Evolutionary conservation across 2,888 invertebrate species (phyloP).

Genomic region (Aradus depressus): DNA sequence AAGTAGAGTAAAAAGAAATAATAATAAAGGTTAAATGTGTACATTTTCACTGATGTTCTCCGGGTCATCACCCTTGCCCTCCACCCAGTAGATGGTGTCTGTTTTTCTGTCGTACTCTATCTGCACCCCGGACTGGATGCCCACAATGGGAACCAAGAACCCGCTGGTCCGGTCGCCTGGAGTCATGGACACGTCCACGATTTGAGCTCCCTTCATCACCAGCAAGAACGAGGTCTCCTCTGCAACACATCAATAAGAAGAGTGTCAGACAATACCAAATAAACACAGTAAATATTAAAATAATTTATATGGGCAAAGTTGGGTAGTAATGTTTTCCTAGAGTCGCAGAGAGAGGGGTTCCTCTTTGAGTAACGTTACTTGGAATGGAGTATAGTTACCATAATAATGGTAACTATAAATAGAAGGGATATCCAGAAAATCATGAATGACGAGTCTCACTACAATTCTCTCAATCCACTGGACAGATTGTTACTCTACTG

Average conservation of each 20-base stretch:
- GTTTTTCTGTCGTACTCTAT: conserved; percentile 85
- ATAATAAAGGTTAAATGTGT: conserved; percentile 22
- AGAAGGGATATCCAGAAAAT: too few relatives aligned
- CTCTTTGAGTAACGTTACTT: too few relatives aligned
- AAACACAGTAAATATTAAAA: not conserved
- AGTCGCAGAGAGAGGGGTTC: too few relatives aligned
- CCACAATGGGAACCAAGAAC: conserved; percentile 75
- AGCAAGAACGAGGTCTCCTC: conserved; percentile 83
- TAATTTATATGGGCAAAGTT: not conserved
- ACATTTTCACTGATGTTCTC: too few relatives aligned
- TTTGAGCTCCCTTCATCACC: conserved; percentile 79
- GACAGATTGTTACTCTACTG: too few relatives aligned
- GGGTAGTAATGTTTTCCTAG: too few relatives aligned
- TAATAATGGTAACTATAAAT: too few relatives aligned
- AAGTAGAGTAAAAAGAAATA: too few relatives aligned
- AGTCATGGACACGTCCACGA: conserved; percentile 69
- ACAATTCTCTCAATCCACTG: too few relatives aligned
- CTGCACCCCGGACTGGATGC: conserved; percentile 75
- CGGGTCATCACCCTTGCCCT: conserved; percentile 59
- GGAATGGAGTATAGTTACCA: too few relatives aligned
- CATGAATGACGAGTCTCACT: too few relatives aligned
- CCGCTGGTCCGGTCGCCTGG: conserved; percentile 66
- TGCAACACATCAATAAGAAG: conserved; percentile 29
- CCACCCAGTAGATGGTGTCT: conserved; percentile 77
- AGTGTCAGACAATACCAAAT: not conserved